phyloP scores from a whole-genome alignment of 92 coral and sea anemone genomes.

The Metridium senile region DNA sequence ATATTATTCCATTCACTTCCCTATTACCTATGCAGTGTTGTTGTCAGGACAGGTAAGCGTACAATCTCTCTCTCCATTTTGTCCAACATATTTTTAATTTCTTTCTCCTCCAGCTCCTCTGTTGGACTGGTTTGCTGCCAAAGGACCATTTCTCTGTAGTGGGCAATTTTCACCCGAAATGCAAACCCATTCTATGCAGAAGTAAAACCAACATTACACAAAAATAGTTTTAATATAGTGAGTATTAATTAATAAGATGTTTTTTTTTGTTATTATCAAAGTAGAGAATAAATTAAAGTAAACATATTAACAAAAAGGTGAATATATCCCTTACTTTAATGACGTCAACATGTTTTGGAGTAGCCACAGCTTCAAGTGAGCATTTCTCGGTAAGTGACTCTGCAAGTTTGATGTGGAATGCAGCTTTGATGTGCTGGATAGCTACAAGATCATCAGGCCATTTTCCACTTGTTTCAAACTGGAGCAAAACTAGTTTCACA shows the following conservation, averaged over 20 bases:
- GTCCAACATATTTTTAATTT: slow-evolving; percentile 22
- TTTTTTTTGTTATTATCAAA: too few species aligned
- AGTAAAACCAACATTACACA: background rate
- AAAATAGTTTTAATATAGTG: too few species aligned
- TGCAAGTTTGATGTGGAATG: slow-evolving; percentile 89
- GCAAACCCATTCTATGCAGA: slow-evolving; percentile 79
- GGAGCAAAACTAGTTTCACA: slow-evolving; percentile 63
- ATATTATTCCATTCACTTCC: background rate
- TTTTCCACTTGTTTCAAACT: slow-evolving; percentile 95
- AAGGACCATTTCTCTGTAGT: slow-evolving; percentile 91
- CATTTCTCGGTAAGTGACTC: slow-evolving; percentile 56
- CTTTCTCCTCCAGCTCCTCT: slow-evolving; percentile 27
- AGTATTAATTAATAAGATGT: too few species aligned
- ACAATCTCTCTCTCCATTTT: slow-evolving; percentile 68
- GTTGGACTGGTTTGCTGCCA: slow-evolving; percentile 50
- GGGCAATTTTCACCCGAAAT: slow-evolving; percentile 83
- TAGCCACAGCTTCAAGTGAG: slow-evolving; percentile 75
- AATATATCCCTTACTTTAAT: slow-evolving; percentile 56
- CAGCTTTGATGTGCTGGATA: slow-evolving; percentile 87
- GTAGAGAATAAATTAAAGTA: too few species aligned
- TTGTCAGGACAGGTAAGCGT: slow-evolving; percentile 75
- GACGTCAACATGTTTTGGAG: slow-evolving; percentile 78
- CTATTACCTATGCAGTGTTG: slow-evolving; percentile 74
- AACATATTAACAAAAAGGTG: too few species aligned
- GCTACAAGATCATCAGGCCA: slow-evolving; percentile 97